Evolutionary conservation across 1,140 invertebrate species (phyloP), one percentile per base, ranked within the genome.

Genomic region (Bacillus rossius): DNA sequence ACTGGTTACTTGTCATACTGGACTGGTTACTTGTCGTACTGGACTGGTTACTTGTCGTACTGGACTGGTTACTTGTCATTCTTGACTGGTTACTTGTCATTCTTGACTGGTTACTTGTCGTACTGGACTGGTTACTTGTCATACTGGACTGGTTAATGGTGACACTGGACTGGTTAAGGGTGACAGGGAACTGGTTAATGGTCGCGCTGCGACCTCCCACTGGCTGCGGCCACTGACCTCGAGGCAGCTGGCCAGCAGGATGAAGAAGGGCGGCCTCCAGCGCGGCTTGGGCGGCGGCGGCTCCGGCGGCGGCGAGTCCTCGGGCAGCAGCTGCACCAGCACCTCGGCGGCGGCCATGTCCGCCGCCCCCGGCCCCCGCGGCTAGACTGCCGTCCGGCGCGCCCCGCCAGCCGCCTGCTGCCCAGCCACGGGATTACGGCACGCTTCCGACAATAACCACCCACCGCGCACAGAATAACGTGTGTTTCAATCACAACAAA

Each of bases 331-430:
- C 45, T 62, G 62, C 54, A 51, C 57, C 54, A 60, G 49, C 49
- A 61, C 10, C 22, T 58, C 59, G 43, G 63, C 68, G 26, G 64
- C 68, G 26, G 63, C 69, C 59, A 67, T 66, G 55, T 65, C 77
- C 37, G 67, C 60, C 42, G 5, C 8, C 3, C 42, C 29, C 5
- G 5, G 29, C 4, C 29, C 29, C 10, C 29, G 29, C 29, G n/a
- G n/a, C n/a, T n/a, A n/a, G n/a, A n/a, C n/a, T n/a, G n/a, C n/a
- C n/a, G n/a, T n/a, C n/a, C n/a, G n/a, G n/a, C n/a, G n/a, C n/a
- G n/a, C n/a, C n/a, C n/a, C n/a, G n/a, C n/a, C n/a, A n/a, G n/a
- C n/a, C n/a, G n/a, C n/a, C n/a, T n/a, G n/a, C n/a, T n/a, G n/a
- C n/a, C n/a, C n/a, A n/a, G n/a, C n/a, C n/a, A n/a, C n/a, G n/a